phyloP scores from a whole-genome alignment of 1,140 invertebrate genomes.

The Pygmarrhopalites habei region DNA sequence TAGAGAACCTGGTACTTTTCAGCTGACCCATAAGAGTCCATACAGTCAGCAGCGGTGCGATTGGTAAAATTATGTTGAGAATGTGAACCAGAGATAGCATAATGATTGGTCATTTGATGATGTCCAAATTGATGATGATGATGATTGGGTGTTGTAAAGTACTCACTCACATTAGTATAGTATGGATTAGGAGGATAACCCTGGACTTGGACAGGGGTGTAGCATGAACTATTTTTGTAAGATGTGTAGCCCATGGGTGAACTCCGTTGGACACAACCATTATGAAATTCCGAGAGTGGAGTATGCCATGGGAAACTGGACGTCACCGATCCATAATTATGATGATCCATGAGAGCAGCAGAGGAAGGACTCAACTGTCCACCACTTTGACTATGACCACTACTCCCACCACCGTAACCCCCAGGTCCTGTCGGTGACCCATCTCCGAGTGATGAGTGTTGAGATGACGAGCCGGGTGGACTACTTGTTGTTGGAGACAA shows the following conservation, averaged over 20 bases:
- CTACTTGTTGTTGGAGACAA: constrained; percentile 34
- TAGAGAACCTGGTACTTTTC: constrained; percentile 38
- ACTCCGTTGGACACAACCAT: constrained; percentile 31
- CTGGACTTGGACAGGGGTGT: too few species aligned
- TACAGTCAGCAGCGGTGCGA: constrained; percentile 21
- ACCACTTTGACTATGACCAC: constrained; percentile 34
- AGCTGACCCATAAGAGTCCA: constrained; percentile 26
- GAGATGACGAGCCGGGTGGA: constrained; percentile 27
- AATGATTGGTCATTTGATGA: constrained; percentile 38
- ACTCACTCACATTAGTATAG: constrained; percentile 33
- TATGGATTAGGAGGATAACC: constrained; percentile 25
- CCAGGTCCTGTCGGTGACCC: constrained; percentile 24
- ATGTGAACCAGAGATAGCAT: constrained; percentile 32
- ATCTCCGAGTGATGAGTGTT: constrained; percentile 32
- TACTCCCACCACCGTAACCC: constrained; percentile 1
- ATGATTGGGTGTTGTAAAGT: constrained; percentile 32
- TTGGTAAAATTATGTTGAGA: constrained; percentile 29
- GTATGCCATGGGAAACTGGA: constrained; percentile 38
- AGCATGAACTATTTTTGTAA: constrained; percentile 27
- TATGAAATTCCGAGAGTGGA: constrained; percentile 31
- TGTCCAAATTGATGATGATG: constrained; percentile 15
- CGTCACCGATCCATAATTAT: constrained; percentile 32
- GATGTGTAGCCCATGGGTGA: constrained; percentile 31
- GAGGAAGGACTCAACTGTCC: constrained; percentile 31
- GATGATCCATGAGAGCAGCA: constrained; percentile 28